Base-by-base conservation (phyloP, 2,888 invertebrate species). In the Glaucopsyche alexis region DNA sequence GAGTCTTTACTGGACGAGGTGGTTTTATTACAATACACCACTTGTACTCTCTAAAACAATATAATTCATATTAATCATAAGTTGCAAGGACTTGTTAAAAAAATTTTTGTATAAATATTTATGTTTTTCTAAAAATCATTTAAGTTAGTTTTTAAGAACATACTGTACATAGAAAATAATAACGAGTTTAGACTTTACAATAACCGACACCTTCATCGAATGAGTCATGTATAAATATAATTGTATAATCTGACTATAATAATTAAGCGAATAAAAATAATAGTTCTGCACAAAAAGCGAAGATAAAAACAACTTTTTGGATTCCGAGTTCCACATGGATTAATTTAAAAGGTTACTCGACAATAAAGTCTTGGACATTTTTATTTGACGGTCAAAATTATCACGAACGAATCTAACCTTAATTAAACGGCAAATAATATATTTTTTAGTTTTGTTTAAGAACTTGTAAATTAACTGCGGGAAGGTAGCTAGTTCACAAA, bases 331-430 rank as follows among this genome's bases (percentile, higher is more conserved):
- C 8, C 9, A 60, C 29, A 16, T 29, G 29, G 6, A 60, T 47
- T 47, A 60, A 19, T 29, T 60, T 60, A 13, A 60, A 60, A 60
- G 60, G 60, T 60, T 60, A 60, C 9, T 29, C 60, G 60, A 29
- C 60, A 29, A 7, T 16, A 4, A 55, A 16, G 16, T 55, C 52
- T 55, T 60, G 29, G 8, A 60, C 9, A 29, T 60, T 47, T 47
- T 60, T 60, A 60, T 29, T 60, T 60, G 60, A 60, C 29, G 29
- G 60, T 19, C 60, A 60, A 60, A 60, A 60, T 60, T 60, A 60
- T 60, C 60, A 60, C 60, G 60, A 60, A 13, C 29, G 29, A 29
- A 60, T 60, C 60, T 60, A 60, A 13, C 60, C 60, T 60, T 60
- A 60, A 29, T 29, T 5, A 55, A 19, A 60, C 8, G 19, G 9